phyloP scores from a whole-genome alignment of 2,888 invertebrate species.

The Mythimna lalbum region DNA sequence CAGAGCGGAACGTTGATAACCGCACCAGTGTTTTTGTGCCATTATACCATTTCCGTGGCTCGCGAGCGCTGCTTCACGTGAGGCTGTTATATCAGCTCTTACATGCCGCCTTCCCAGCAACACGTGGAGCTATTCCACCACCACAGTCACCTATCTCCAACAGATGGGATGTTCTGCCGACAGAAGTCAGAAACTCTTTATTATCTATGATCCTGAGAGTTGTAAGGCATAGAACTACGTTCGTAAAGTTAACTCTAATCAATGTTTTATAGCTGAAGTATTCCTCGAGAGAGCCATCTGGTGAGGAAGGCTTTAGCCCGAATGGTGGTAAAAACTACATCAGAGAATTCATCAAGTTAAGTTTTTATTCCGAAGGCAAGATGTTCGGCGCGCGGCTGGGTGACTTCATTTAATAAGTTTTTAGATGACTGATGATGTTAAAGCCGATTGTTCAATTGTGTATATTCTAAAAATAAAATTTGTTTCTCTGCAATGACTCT shows the following conservation, averaged over 20 bases:
- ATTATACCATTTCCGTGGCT: slow-evolving; percentile 67
- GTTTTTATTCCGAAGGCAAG: not conserved
- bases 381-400: not conserved
- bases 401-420: slow-evolving; percentile 6
- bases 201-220: not conserved
- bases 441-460: slow-evolving; percentile 3
- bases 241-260: not conserved
- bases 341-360: not conserved
- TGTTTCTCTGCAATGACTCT: slow-evolving; percentile 5
- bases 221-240: not conserved
- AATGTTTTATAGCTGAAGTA: not conserved
- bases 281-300: not conserved
- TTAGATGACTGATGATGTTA: not conserved
- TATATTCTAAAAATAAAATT: slow-evolving; percentile 10
- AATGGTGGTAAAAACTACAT: not conserved
- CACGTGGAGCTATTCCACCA: not conserved
- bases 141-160: not conserved
- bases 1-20: slow-evolving; percentile 78
- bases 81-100: slow-evolving; percentile 42
- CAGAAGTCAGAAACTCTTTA: not conserved
- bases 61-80: slow-evolving; percentile 46
- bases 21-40: slow-evolving; percentile 67
- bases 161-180: not conserved
- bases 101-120: not conserved
- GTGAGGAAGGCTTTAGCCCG: not conserved